A percentile compares a stretch with the other conserved stretches of the same genome.
Conservation (phyloP, 2,797 vertebrate genomes). For the Pseudopleuronectes americanus region DNA sequence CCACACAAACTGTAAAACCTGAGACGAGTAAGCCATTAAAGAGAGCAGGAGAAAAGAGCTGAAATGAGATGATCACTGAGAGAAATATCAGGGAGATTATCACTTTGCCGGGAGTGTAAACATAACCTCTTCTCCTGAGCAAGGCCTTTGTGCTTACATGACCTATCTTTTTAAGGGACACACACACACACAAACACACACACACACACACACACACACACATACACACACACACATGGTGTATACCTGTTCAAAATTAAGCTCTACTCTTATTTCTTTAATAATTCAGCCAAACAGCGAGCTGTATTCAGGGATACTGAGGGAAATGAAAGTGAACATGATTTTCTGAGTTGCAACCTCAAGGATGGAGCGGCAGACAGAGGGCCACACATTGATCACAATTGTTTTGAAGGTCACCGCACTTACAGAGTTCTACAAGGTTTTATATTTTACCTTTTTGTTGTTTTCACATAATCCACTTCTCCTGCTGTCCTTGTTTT, state of each 20-base stretch:
- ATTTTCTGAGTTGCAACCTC: slow-evolving; percentile 30
- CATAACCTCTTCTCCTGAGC: slow-evolving; percentile 19
- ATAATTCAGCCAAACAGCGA: background rate
- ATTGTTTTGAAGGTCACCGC: slow-evolving; percentile 10
- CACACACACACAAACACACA: slow-evolving; percentile 21
- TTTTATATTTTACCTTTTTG: background rate
- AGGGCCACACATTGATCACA: slow-evolving; percentile 22
- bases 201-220: slow-evolving; percentile 10
- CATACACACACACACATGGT: slow-evolving; percentile 13
- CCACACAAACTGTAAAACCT: slow-evolving; percentile 24
- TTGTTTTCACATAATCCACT: too few species aligned
- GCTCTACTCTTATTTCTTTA: slow-evolving; percentile 25
- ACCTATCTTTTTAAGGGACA: slow-evolving; percentile 9
- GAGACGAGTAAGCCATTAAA: slow-evolving; percentile 22
- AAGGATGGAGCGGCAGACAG: background rate
- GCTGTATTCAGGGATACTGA: slow-evolving; percentile 21
- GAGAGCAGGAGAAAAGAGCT: slow-evolving; percentile 23
- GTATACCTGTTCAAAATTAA: slow-evolving; percentile 27
- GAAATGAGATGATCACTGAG: slow-evolving; percentile 7
- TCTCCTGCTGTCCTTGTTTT: too few species aligned
- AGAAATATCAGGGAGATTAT: slow-evolving; percentile 33
- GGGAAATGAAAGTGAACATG: slow-evolving; percentile 17
- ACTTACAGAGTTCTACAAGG: background rate
- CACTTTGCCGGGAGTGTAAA: slow-evolving; percentile 32
- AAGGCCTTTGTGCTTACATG: slow-evolving; percentile 8